Conservation (phyloP, 2,888 invertebrate genomes). For the Microctonus brassicae region DNA sequence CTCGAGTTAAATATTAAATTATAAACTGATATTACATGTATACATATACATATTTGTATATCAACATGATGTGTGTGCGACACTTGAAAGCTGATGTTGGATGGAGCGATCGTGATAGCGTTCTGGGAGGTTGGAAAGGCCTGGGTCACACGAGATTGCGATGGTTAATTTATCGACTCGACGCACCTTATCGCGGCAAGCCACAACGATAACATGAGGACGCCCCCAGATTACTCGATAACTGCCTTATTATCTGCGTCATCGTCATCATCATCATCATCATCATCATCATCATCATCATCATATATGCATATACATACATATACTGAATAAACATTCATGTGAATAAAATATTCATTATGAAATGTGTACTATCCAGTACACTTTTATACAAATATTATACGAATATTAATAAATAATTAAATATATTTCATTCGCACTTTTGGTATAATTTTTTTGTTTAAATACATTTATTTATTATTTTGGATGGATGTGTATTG, state of each 20-base stretch:
- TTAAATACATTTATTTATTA: no score
- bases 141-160: slow-evolving; percentile 68
- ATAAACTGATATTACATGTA: slow-evolving; percentile 15
- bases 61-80: slow-evolving; percentile 10
- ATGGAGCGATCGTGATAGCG: slow-evolving; percentile 29
- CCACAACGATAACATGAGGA: slow-evolving; percentile 63
- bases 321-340: slow-evolving; percentile 11
- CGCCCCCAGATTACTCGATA: slow-evolving; percentile 70
- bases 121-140: slow-evolving; percentile 55
- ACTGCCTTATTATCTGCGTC: slow-evolving; percentile 57
- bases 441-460: no score
- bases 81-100: slow-evolving; percentile 17
- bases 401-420: no score
- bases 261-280: slow-evolving; percentile 55
- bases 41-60: not conserved
- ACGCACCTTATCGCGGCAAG: slow-evolving; percentile 55
- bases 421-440: no score
- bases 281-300: no score
- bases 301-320: slow-evolving; percentile 16
- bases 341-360: no score
- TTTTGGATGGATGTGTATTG: no score
- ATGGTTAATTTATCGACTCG: slow-evolving; percentile 54
- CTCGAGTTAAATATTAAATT: slow-evolving; percentile 2
- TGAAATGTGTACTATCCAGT: no score
- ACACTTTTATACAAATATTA: no score